Evolutionary conservation across 2,113 vertebrate species (phyloP), one percentile per base, ranked within the genome.

Genomic region (Emberiza fucata): DNA sequence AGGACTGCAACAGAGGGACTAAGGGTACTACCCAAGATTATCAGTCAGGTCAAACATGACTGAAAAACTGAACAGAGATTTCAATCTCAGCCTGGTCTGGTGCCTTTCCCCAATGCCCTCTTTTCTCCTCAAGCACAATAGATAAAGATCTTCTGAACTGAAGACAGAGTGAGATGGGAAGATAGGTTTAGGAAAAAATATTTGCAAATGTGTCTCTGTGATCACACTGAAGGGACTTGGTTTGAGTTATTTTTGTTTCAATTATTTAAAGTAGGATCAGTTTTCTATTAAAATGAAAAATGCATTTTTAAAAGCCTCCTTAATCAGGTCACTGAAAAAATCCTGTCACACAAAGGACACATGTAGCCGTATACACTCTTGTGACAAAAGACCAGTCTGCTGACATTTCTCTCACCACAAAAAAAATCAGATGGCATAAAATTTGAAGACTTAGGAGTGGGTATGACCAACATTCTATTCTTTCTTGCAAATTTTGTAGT

Each of bases 261-360:
- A 6, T 45, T 92, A 82, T 61, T 77, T 39, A 48, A 88, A 86
- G 22, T 44, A 54, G 27, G 20, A 78, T 71, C 22, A 60, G 27
- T 48, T 89, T 86, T 71, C 61, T 57, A 66, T 50, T 59, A 72
- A 85, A 94, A 76, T 42, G 17, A 85, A 76, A 86, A 88, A 61
- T 22, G 7, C 7, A 9, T 44, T 95, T 88, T 81, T 40, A 69
- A 94, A 77, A 15, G 25, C 24, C 24, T 86, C n/a, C 35, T 81
- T 96, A 91, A 94, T 69, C 31, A 84, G 19, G 24, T 65, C 31
- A 79, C 40, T 45, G 61, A 76, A 95, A 95, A 92, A 87, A 72
- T 78, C 33, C 65, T 50, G 2, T 40, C 23, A 42, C 68, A 66
- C 64, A 86, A 94, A 88, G 48, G 40, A 84, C 39, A 48, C 25